Evolutionary conservation across 2,797 vertebrate genomes (phyloP).

Genomic region (Melanotaenia pygmaea): DNA sequence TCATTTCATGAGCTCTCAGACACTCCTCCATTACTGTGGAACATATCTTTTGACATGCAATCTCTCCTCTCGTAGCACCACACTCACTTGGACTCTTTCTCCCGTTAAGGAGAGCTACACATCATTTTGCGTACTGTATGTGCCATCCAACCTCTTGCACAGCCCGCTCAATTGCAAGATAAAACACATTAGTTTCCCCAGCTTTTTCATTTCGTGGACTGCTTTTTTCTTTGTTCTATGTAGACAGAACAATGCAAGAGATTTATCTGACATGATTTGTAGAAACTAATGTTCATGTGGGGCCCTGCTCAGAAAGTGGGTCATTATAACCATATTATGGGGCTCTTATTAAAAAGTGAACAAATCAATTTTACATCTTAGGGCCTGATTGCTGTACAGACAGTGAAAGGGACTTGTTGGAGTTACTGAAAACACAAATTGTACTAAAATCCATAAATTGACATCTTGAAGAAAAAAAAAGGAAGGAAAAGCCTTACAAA

Average conservation of each 20-base stretch:
- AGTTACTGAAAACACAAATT: background rate
- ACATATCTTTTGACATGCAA: conserved; percentile 75
- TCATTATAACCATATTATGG: conserved; percentile 24
- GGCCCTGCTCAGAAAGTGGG: conserved; percentile 19
- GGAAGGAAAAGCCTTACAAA: no score
- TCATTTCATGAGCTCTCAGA: conserved; percentile 69
- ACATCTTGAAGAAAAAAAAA: background rate
- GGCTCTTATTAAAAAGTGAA: conserved; percentile 22
- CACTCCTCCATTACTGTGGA: conserved; percentile 69
- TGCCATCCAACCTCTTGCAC: conserved; percentile 45
- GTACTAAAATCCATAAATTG: background rate
- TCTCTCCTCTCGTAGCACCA: conserved; percentile 56
- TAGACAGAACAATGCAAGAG: conserved; percentile 43
- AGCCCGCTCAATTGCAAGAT: conserved; percentile 61
- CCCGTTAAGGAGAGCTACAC: conserved; percentile 56
- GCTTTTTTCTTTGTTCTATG: conserved; percentile 61
- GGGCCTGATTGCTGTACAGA: background rate
- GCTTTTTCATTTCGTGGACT: conserved; percentile 70
- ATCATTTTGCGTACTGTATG: conserved; percentile 64
- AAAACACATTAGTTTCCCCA: conserved; percentile 71
- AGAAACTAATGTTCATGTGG: conserved; percentile 30
- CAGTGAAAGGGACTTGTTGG: background rate
- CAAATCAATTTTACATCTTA: background rate
- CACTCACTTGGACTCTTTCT: conserved; percentile 53
- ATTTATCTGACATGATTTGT: conserved; percentile 61